phyloP scores from a whole-genome alignment of 2,888 invertebrate species.

The Watsonalla cultraria region DNA sequence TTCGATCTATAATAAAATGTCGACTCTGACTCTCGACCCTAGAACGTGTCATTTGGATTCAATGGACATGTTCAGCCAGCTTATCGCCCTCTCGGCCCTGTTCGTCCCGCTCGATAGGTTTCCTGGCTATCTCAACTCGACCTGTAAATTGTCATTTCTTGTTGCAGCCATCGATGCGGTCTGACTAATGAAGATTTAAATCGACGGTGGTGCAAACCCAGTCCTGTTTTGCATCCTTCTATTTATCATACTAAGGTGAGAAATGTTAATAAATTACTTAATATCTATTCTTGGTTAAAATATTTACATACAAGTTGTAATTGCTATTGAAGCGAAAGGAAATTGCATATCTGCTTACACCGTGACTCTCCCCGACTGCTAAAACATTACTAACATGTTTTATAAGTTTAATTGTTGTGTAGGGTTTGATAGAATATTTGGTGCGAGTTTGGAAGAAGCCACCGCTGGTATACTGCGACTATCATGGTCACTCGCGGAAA shows the following conservation, averaged over 20 bases:
- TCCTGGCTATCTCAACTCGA: conserved; percentile 43
- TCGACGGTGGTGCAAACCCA: conserved; percentile 89
- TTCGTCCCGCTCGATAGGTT: conserved; percentile 42
- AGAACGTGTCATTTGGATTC: conserved; percentile 42
- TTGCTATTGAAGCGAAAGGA: too few relatives aligned
- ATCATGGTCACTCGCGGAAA: conserved; percentile 90
- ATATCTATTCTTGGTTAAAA: too few relatives aligned
- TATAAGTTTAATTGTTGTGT: conserved; percentile 10
- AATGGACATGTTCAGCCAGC: conserved; percentile 41
- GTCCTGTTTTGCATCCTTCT: conserved; percentile 85
- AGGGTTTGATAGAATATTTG: conserved; percentile 82
- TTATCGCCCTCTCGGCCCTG: conserved; percentile 32
- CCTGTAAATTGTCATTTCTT: conserved; percentile 55
- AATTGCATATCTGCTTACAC: too few relatives aligned
- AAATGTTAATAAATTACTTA: background rate
- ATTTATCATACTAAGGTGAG: conserved; percentile 89
- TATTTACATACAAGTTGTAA: too few relatives aligned
- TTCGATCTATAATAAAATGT: conserved; percentile 27
- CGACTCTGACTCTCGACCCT: conserved; percentile 31
- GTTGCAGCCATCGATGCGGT: conserved; percentile 88
- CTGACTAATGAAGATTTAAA: conserved; percentile 92
- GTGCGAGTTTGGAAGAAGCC: conserved; percentile 78
- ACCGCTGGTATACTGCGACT: conserved; percentile 84
- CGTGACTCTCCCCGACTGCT: background rate
- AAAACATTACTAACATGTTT: background rate